These are phyloP conservation scores for Rhagium mordax DNA, from an alignment of 2,888 invertebrate species.

Conservation along the genomic window DNA sequence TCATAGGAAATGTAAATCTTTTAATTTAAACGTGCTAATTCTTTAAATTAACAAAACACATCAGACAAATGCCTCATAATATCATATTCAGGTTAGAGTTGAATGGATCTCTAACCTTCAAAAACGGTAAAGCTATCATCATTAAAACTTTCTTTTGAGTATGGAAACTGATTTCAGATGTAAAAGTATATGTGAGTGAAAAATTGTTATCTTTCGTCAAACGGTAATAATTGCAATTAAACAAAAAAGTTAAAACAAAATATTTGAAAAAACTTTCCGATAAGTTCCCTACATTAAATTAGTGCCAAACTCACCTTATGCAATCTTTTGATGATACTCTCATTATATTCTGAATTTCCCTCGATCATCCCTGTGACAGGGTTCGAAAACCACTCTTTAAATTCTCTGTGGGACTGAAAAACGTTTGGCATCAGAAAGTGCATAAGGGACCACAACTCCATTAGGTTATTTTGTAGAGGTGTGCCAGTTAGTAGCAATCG, in stretches of 20 bases:
- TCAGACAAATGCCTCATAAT: slow-evolving; percentile 67
- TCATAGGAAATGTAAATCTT: not conserved
- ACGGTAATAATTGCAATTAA: no score
- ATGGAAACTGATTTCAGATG: no score
- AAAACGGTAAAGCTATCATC: slow-evolving; percentile 54
- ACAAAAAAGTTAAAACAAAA: no score
- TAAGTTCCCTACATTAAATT: no score
- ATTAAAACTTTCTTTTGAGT: slow-evolving; percentile 22
- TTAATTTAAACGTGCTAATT: not conserved
- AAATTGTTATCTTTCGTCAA: not conserved
- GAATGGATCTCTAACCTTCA: slow-evolving; percentile 60
- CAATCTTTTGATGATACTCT: slow-evolving; percentile 87
- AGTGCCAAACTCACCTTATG: slow-evolving; percentile 81
- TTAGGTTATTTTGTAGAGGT: slow-evolving; percentile 95
- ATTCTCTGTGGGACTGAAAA: slow-evolving; percentile 96
- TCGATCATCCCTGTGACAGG: slow-evolving; percentile 98
- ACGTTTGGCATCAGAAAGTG: slow-evolving; percentile 98
- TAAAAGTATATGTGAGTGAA: no score
- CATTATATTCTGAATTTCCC: slow-evolving; percentile 92
- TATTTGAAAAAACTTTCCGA: no score
- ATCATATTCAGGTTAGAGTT: slow-evolving; percentile 55
- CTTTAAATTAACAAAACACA: slow-evolving; percentile 1
- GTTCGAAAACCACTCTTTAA: slow-evolving; percentile 99
- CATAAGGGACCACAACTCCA: slow-evolving; percentile 98
- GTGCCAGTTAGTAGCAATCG: slow-evolving; percentile 94